Evolutionary conservation across 2,888 invertebrate species (phyloP).

Genomic region (Cylloceria caligata): DNA sequence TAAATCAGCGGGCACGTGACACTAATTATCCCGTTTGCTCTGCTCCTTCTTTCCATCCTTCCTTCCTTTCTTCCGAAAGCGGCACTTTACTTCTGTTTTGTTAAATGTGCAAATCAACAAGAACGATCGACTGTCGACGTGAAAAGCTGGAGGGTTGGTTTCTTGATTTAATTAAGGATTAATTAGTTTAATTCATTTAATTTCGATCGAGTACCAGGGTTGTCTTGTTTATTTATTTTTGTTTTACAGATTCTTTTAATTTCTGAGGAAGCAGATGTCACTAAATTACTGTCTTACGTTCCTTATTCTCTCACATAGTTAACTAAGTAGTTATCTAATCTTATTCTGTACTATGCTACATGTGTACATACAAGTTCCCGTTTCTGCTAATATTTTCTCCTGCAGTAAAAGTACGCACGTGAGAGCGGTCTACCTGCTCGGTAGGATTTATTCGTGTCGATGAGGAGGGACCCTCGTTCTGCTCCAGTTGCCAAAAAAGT

Average conservation of each 20-base stretch:
- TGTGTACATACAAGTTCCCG: not conserved
- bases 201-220: not conserved
- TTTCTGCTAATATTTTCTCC: not conserved
- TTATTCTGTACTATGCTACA: not conserved
- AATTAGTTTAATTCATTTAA: slow-evolving; percentile 30
- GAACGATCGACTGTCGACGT: not conserved
- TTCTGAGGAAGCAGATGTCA: too few species aligned
- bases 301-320: too few species aligned
- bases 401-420: slow-evolving; percentile 12
- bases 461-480: slow-evolving; percentile 71
- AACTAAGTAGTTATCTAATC: too few species aligned
- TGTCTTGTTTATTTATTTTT: not conserved
- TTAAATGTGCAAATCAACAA: slow-evolving; percentile 21
- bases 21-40: slow-evolving; percentile 52
- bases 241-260: not conserved
- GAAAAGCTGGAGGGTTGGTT: slow-evolving; percentile 1
- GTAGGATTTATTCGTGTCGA: slow-evolving; percentile 22
- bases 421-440: slow-evolving; percentile 50
- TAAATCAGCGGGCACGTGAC: slow-evolving; percentile 50
- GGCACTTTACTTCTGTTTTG: not conserved
- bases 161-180: slow-evolving; percentile 16
- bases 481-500: slow-evolving; percentile 84
- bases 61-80: not conserved
- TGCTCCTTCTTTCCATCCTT: not conserved
- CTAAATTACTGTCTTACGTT: too few species aligned